Conservation (phyloP, 2,888 invertebrate genomes). For the Cheilosia grossa region DNA sequence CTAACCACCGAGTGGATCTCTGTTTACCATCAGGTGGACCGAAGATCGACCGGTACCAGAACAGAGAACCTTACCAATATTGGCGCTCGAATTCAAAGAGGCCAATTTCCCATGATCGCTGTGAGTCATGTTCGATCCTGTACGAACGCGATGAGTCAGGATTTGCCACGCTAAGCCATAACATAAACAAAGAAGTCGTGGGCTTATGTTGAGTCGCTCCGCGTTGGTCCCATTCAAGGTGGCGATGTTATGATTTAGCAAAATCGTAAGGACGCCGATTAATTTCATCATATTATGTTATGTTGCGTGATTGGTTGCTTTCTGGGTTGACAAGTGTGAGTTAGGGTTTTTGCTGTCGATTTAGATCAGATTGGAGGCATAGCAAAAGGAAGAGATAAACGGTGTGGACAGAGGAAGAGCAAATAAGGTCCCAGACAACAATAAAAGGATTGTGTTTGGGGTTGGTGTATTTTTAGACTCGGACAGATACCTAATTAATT, state of each 20-base stretch:
- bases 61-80: slow-evolving; percentile 17
- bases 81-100: slow-evolving; percentile 44
- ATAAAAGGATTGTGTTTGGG: slow-evolving; percentile 35
- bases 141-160: slow-evolving; percentile 63
- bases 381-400: slow-evolving; percentile 15
- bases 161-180: slow-evolving; percentile 33
- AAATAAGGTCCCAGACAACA: slow-evolving; percentile 59
- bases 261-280: slow-evolving; percentile 23
- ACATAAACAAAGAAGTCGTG: slow-evolving; percentile 49
- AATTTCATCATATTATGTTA: slow-evolving; percentile 64
- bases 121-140: slow-evolving; percentile 71
- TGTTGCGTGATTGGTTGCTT: slow-evolving; percentile 24
- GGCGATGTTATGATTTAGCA: slow-evolving; percentile 64
- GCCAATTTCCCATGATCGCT: slow-evolving; percentile 41
- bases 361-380: slow-evolving; percentile 4
- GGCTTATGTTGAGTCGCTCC: background rate
- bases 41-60: slow-evolving; percentile 5
- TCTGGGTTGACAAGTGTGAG: background rate
- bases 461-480: slow-evolving; percentile 53
- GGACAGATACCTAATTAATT: slow-evolving; percentile 48
- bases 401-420: slow-evolving; percentile 22
- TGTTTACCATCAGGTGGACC: slow-evolving; percentile 37
- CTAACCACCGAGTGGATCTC: slow-evolving; percentile 46
- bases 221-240: slow-evolving; percentile 43
- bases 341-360: background rate